phyloP scores from a whole-genome alignment of 2,797 vertebrate genomes.

The Percopsis omiscomaycus region DNA sequence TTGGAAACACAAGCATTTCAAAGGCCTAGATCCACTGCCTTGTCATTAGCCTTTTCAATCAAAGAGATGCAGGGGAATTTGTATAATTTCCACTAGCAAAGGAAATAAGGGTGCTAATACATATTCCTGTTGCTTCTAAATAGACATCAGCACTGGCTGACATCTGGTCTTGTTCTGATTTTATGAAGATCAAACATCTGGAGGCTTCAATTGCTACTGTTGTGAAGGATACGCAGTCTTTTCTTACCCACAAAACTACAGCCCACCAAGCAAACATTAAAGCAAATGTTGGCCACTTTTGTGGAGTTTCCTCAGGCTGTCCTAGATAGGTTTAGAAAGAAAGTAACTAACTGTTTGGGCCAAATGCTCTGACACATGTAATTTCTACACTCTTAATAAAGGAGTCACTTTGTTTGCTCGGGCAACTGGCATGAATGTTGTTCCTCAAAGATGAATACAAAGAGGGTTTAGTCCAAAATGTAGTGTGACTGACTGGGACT shows the following conservation, averaged over 20 bases:
- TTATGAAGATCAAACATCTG: constrained; percentile 66
- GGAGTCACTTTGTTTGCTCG: constrained; percentile 18
- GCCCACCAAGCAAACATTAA: constrained; percentile 37
- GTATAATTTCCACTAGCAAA: constrained; percentile 55
- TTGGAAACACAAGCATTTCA: too few species aligned
- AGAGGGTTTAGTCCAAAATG: constrained; percentile 35
- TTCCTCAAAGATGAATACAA: constrained; percentile 39
- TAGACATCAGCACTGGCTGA: constrained; percentile 33
- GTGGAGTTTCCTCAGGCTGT: not conserved
- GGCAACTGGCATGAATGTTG: constrained; percentile 21
- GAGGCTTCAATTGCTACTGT: constrained; percentile 53
- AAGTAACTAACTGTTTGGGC: constrained; percentile 2
- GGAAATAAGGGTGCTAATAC: constrained; percentile 50
- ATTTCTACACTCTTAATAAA: constrained; percentile 6
- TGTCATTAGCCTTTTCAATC: constrained; percentile 64
- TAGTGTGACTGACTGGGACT: not conserved
- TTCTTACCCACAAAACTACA: constrained; percentile 35
- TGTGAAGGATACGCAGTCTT: constrained; percentile 45
- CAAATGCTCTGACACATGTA: constrained; percentile 1
- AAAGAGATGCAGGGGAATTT: constrained; percentile 42
- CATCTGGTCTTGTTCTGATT: constrained; percentile 64
- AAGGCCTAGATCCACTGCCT: constrained; percentile 33
- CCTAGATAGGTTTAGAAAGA: constrained; percentile 3
- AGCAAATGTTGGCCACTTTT: constrained; percentile 43
- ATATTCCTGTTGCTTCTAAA: constrained; percentile 50